A percentile compares a stretch with the other conserved stretches of the same genome.
Evolutionary conservation across 2,113 vertebrate species (phyloP).

Genomic region (Haemorhous mexicanus): DNA sequence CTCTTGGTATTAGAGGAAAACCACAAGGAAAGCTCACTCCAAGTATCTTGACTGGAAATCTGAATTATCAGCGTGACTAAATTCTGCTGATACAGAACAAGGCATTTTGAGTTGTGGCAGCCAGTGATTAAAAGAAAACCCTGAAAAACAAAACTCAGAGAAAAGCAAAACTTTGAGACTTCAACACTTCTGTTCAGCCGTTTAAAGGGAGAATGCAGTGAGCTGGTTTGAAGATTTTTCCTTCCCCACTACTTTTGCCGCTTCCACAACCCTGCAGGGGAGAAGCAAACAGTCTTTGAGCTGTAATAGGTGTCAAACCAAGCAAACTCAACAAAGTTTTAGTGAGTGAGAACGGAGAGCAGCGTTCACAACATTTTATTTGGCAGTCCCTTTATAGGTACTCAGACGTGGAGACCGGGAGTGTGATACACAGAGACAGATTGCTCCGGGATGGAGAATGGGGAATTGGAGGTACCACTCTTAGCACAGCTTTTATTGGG

Average conservation of each 20-base stretch:
- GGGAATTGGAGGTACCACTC: neutral
- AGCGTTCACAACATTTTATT: neutral
- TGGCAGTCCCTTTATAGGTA: neutral
- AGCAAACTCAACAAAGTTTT: constrained; percentile 37
- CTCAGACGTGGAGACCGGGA: neutral
- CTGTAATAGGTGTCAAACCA: constrained; percentile 37
- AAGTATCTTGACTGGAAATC: constrained; percentile 12
- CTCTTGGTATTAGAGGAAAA: neutral
- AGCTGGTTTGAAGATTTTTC: neutral
- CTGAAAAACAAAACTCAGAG: neutral
- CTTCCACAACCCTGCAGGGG: neutral
- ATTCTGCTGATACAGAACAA: neutral
- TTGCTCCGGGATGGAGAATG: neutral
- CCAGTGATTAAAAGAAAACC: neutral
- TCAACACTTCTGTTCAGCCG: neutral
- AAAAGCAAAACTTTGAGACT: neutral
- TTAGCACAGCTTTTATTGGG: neutral
- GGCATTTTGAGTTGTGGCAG: neutral
- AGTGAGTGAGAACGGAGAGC: neutral
- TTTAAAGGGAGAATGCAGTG: neutral
- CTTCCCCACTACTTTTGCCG: neutral
- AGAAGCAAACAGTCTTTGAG: constrained; percentile 33
- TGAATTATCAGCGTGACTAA: neutral
- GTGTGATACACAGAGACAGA: neutral
- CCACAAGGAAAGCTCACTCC: neutral